Percentiles rank a stretch among this genome's conserved stretches.
Conservation (phyloP, 2,113 vertebrate genomes). For the Oreochromis spilurus region DNA sequence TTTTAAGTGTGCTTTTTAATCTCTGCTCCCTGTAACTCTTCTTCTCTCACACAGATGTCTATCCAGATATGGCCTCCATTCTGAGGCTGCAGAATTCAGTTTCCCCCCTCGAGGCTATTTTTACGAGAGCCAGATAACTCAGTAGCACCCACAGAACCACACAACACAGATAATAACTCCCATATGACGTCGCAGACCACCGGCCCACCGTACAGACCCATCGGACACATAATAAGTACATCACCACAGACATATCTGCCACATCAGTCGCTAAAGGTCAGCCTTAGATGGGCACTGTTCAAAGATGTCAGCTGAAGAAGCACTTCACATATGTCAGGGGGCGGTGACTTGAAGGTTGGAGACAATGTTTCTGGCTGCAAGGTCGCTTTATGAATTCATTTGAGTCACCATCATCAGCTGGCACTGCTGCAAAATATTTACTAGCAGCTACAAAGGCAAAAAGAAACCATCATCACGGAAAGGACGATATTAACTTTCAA, state of each 20-base stretch:
- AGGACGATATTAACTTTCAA: background rate
- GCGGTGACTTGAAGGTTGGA: background rate
- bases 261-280: slow-evolving; percentile 40
- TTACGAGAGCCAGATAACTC: slow-evolving; percentile 39
- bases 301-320: slow-evolving; percentile 6
- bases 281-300: background rate
- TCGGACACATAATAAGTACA: slow-evolving; percentile 38
- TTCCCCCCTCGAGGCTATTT: slow-evolving; percentile 39
- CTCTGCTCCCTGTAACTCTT: background rate
- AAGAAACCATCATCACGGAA: background rate
- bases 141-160: slow-evolving; percentile 26
- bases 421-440: background rate
- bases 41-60: slow-evolving; percentile 35
- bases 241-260: slow-evolving; percentile 13
- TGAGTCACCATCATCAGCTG: background rate
- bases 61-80: slow-evolving; percentile 41
- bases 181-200: slow-evolving; percentile 34
- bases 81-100: slow-evolving; percentile 8
- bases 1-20: background rate
- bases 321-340: background rate
- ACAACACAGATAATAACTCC: slow-evolving; percentile 47
- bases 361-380: background rate
- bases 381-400: background rate
- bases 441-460: background rate
- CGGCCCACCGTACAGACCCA: background rate